Percentiles rank a stretch among this genome's conserved stretches.
Conservation (phyloP, 2,888 invertebrate genomes). For the Drosophila eohydei region DNA sequence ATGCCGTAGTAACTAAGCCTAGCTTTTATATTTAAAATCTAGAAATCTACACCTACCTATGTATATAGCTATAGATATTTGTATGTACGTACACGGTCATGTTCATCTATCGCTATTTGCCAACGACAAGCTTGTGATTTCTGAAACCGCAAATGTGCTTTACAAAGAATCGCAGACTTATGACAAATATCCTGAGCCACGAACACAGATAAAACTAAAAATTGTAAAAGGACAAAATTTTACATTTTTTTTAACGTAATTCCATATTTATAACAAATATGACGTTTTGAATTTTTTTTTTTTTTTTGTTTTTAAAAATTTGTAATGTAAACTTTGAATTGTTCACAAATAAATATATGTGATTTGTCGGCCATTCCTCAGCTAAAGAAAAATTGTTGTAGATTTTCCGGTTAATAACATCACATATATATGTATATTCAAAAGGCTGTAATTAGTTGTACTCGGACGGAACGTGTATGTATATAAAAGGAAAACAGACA, state of each 20-base stretch:
- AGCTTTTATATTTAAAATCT: not conserved
- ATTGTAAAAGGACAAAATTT: too few relatives aligned
- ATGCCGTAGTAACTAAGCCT: constrained; percentile 5
- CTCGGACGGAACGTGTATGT: constrained; percentile 13
- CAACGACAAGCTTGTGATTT: not conserved
- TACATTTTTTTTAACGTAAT: too few relatives aligned
- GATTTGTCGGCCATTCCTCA: constrained; percentile 3
- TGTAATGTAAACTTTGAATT: not conserved
- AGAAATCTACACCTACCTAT: not conserved
- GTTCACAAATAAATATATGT: not conserved
- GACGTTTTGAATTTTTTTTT: not conserved
- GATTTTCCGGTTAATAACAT: not conserved
- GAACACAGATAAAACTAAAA: not conserved
- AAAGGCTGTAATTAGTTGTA: constrained; percentile 27
- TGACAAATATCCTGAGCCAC: not conserved
- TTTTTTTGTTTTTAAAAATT: not conserved
- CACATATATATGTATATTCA: not conserved
- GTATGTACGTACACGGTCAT: not conserved
- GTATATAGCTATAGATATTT: constrained; percentile 2
- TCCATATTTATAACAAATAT: not conserved
- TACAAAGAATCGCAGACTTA: not conserved
- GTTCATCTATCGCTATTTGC: not conserved
- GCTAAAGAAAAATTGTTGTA: not conserved
- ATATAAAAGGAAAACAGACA: not conserved
- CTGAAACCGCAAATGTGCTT: not conserved